Percentiles rank a stretch among this genome's conserved stretches.
phyloP scores from a whole-genome alignment of 2,113 vertebrate genomes.

The Thalassoma bifasciatum region DNA sequence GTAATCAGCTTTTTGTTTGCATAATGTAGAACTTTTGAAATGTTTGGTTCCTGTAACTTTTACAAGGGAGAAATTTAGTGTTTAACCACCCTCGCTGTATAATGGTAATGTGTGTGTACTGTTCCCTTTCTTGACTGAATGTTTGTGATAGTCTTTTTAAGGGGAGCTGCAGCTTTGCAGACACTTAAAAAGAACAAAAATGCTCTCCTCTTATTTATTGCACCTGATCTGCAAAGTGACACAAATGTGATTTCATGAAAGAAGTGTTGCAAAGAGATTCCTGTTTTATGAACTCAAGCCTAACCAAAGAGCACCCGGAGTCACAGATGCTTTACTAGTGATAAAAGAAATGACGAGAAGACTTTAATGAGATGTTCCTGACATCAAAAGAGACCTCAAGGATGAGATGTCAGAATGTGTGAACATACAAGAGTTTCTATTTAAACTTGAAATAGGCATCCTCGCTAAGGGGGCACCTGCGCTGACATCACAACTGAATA shows the following conservation, averaged over 20 bases:
- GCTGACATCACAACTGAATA: slow-evolving; percentile 8
- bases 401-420: slow-evolving; percentile 31
- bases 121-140: background rate
- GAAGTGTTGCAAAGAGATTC: background rate
- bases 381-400: slow-evolving; percentile 45
- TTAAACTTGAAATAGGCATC: slow-evolving; percentile 22
- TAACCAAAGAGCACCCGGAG: slow-evolving; percentile 32
- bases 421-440: slow-evolving; percentile 40
- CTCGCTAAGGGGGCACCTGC: slow-evolving; percentile 29
- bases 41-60: slow-evolving; percentile 2
- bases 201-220: background rate
- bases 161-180: background rate
- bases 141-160: slow-evolving; percentile 6
- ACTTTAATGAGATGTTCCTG: slow-evolving; percentile 50
- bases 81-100: background rate
- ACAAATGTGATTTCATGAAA: slow-evolving; percentile 11
- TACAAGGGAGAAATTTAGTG: slow-evolving; percentile 10
- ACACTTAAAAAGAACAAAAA: background rate
- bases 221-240: slow-evolving; percentile 9
- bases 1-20: no score
- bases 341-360: slow-evolving; percentile 36
- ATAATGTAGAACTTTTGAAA: background rate
- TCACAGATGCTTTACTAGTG: slow-evolving; percentile 31
- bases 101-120: background rate
- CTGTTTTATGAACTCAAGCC: background rate